phyloP scores from a whole-genome alignment of 2,113 vertebrate genomes.

The Pachypanchax playfairii region DNA sequence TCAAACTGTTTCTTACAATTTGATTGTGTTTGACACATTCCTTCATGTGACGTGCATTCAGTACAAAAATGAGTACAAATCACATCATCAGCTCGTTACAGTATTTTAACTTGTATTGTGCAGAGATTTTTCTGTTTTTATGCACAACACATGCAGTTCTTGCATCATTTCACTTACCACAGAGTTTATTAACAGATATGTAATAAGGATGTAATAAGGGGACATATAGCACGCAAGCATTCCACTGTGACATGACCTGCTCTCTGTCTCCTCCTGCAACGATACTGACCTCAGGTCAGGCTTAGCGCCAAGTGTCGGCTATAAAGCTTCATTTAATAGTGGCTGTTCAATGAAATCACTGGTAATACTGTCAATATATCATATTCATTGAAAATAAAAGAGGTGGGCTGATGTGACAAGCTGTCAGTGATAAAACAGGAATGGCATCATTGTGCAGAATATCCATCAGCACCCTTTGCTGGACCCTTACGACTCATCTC shows the following conservation, averaged over 20 bases:
- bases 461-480: neutral
- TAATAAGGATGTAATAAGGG: too few species aligned
- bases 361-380: constrained; percentile 3
- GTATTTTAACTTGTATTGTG: neutral
- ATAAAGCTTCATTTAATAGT: constrained; percentile 6
- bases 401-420: neutral
- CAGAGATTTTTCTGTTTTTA: neutral
- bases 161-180: neutral
- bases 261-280: constrained; percentile 14
- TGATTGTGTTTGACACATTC: too few species aligned
- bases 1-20: too few species aligned
- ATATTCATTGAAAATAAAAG: neutral
- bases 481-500: neutral
- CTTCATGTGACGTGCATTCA: neutral
- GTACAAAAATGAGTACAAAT: neutral
- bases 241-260: constrained; percentile 14
- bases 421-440: neutral
- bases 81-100: neutral
- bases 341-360: neutral
- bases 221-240: neutral
- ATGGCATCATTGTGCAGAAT: neutral
- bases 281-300: constrained; percentile 29
- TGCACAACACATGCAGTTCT: neutral
- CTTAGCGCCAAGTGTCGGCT: neutral
- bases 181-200: constrained; percentile 11